Evolutionary conservation across 1,140 invertebrate genomes (phyloP), one percentile per base, ranked within the genome.

Genomic region (Cydia fagiglandana): DNA sequence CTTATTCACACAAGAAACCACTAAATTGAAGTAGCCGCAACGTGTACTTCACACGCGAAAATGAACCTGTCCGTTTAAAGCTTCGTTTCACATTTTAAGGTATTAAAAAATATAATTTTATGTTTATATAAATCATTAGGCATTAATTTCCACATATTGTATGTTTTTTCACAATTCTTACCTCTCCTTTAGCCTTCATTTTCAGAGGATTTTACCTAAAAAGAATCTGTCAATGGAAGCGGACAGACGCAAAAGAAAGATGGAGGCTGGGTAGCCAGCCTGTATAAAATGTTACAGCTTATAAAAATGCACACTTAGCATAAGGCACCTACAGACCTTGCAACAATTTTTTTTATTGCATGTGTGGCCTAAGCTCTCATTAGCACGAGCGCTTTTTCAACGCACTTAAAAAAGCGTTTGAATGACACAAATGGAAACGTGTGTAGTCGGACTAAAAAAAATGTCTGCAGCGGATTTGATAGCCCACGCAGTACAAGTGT

Each of bases 171-270:
- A 56, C 73, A 77, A 83, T 76, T 61, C 86, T 91, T 85, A 93
- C 91, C 91, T 93, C 90, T 88, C 91, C 91, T 90, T 92, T 92
- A 79, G 91, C 91, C 86, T 92, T 91, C 90, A 92, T 92, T 90
- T 88, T 91, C 79, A 79, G 85, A 89, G 82, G 83, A 83, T 88
- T 88, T 84, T 78, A 76, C 45, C 74, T 81, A 80, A 77, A 86
- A 88, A 88, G 86, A 86, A 86, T 82, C 83, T 88, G 89, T 89
- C 86, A 90, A 87, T 81, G 88, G 88, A 91, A 90, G 77, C 87
- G 88, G 88, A 91, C 77, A 79, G 73, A 86, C 76, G 78, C 79
- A 73, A 84, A 86, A 85, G 81, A 85, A 83, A 89, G 79, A 88
- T 88, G 84, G 84, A 79, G 80, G 75, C 20, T 61, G 56, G 20